Percentiles rank a stretch among this genome's conserved stretches.
Evolutionary conservation across 2,888 invertebrate species (phyloP).

Genomic region (Merodon equestris): DNA sequence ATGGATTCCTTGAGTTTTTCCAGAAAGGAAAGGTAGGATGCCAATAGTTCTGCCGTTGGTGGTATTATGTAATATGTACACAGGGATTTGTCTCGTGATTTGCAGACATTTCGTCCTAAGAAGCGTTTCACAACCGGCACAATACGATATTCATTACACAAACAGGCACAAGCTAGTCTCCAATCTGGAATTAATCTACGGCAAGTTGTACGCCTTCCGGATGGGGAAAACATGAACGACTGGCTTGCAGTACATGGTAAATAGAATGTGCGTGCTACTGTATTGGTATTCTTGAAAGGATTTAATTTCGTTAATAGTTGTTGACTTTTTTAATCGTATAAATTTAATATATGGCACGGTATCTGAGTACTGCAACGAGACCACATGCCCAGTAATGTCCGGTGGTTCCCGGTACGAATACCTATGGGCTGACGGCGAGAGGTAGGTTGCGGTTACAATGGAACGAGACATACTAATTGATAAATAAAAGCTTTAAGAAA

Average conservation of each 20-base stretch:
- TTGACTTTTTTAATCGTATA: constrained; percentile 96
- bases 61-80: not conserved
- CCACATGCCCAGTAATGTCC: constrained; percentile 93
- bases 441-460: constrained; percentile 74
- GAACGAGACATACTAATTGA: not conserved
- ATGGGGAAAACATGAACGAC: constrained; percentile 91
- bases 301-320: constrained; percentile 82
- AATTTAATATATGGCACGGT: constrained; percentile 95
- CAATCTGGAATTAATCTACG: constrained; percentile 93
- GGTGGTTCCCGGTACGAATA: constrained; percentile 94
- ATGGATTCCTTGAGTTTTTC: constrained; percentile 87
- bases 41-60: no score
- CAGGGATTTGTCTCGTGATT: not conserved
- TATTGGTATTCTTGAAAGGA: not conserved
- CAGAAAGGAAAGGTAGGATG: constrained; percentile 86
- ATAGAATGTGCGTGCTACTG: constrained; percentile 22
- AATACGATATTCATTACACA: constrained; percentile 89
- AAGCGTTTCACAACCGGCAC: constrained; percentile 93
- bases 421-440: constrained; percentile 92
- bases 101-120: constrained; percentile 92
- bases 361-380: constrained; percentile 89
- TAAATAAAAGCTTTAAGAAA: constrained; percentile 82
- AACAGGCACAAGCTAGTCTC: constrained; percentile 93
- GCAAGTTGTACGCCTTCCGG: constrained; percentile 88
- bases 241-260: constrained; percentile 96